These are phyloP conservation scores for Drosophila mimica DNA, from an alignment of 2,888 invertebrate species.

Conservation along the genomic window DNA sequence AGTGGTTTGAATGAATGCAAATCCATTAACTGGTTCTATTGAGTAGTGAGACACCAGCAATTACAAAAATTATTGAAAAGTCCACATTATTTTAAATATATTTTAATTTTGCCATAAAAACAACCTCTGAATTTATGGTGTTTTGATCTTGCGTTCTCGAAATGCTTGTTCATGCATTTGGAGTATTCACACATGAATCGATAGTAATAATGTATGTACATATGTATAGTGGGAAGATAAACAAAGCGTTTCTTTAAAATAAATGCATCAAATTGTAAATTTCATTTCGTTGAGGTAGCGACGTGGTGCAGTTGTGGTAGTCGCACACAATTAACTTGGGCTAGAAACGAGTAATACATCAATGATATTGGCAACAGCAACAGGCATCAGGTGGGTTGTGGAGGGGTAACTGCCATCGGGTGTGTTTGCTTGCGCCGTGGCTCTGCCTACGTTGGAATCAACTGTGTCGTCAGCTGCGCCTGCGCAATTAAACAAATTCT, in stretches of 20 bases:
- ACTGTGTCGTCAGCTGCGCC: constrained; percentile 52
- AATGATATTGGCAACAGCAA: constrained; percentile 26
- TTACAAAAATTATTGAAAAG: not conserved
- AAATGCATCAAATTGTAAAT: not conserved
- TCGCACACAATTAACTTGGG: constrained; percentile 74
- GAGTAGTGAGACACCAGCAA: not conserved
- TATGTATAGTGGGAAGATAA: not conserved
- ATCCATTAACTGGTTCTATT: constrained; percentile 20
- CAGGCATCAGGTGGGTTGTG: constrained; percentile 25
- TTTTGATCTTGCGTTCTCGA: not conserved
- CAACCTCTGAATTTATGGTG: not conserved
- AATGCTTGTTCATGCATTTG: not conserved
- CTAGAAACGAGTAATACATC: constrained; percentile 73
- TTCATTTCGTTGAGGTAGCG: constrained; percentile 24
- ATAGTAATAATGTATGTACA: not conserved
- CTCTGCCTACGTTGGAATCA: constrained; percentile 14
- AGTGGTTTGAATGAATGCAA: constrained; percentile 39
- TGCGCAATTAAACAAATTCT: constrained; percentile 78
- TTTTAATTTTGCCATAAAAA: not conserved
- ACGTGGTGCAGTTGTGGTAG: constrained; percentile 59
- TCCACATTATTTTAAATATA: not conserved
- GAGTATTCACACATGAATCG: not conserved
- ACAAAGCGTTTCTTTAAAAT: not conserved
- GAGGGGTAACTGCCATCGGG: constrained; percentile 13
- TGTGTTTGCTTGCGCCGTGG: constrained; percentile 13